Conservation (phyloP, 2,113 vertebrate species). For the Corythornis madagascariensis region DNA sequence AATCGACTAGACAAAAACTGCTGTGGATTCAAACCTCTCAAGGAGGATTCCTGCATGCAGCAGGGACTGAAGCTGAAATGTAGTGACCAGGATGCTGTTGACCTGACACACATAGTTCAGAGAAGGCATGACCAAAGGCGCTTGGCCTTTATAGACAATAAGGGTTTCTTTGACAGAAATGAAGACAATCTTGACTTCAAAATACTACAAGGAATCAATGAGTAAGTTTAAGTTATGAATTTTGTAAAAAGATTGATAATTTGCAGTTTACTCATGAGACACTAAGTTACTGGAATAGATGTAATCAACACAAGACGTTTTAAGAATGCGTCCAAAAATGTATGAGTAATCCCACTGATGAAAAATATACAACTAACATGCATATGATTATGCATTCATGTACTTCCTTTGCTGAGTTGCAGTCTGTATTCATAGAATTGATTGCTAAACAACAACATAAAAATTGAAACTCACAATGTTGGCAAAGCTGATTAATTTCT, state of each 20-base stretch:
- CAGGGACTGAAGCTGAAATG: slow-evolving; percentile 78
- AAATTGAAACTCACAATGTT: slow-evolving; percentile 5
- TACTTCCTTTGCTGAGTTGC: neutral
- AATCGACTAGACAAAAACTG: slow-evolving; percentile 91
- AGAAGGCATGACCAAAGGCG: slow-evolving; percentile 80
- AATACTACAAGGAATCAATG: slow-evolving; percentile 91
- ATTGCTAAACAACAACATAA: slow-evolving; percentile 19
- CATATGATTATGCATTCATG: neutral
- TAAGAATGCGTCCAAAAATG: neutral
- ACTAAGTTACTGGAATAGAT: neutral
- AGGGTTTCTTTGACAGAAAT: slow-evolving; percentile 92
- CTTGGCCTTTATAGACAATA: slow-evolving; percentile 89
- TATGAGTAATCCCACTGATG: neutral
- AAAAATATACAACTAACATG: neutral
- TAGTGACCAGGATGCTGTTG: slow-evolving; percentile 70
- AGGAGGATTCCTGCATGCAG: slow-evolving; percentile 83
- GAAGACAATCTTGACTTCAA: slow-evolving; percentile 95
- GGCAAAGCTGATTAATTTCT: slow-evolving; percentile 32
- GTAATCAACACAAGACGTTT: neutral
- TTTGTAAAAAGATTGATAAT: neutral
- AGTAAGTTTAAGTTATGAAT: slow-evolving; percentile 81
- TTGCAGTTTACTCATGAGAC: neutral
- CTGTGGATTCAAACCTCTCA: slow-evolving; percentile 93
- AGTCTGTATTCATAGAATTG: neutral
- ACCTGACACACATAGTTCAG: slow-evolving; percentile 84